Evolutionary conservation across 2,888 invertebrate species (phyloP).

Genomic region (Julus scanicus): DNA sequence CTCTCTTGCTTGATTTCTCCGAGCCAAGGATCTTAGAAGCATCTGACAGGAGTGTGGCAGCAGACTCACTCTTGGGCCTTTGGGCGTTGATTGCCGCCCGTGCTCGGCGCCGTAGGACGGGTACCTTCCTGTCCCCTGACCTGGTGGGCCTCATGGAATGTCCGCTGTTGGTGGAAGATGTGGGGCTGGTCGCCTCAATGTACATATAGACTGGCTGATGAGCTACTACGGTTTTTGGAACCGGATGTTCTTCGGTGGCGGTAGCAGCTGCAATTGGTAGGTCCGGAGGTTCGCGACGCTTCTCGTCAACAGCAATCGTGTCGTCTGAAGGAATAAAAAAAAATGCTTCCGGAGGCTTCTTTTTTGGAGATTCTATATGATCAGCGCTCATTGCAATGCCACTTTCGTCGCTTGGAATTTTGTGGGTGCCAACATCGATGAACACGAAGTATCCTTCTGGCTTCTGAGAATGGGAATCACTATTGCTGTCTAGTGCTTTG

Average conservation of each 20-base stretch:
- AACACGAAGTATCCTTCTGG: constrained; percentile 48
- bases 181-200: constrained; percentile 54
- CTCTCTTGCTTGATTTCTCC: constrained; percentile 42
- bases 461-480: constrained; percentile 25
- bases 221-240: neutral
- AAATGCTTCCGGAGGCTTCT: neutral
- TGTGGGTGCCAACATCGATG: constrained; percentile 10
- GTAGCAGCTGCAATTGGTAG: neutral
- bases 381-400: neutral
- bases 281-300: neutral
- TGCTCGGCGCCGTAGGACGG: constrained; percentile 36
- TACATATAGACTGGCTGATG: constrained; percentile 57
- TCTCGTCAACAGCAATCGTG: neutral
- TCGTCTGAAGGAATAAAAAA: neutral
- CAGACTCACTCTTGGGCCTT: constrained; percentile 53
- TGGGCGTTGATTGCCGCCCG: neutral
- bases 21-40: neutral
- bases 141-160: neutral
- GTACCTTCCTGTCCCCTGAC: neutral
- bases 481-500: neutral
- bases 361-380: neutral
- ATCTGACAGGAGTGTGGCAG: constrained; percentile 40
- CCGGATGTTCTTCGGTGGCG: neutral
- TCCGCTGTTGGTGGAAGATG: constrained; percentile 37
- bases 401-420: neutral